Evolutionary conservation across 2,888 invertebrate species (phyloP).

Genomic region (Cataglyphis rosenhaueri): DNA sequence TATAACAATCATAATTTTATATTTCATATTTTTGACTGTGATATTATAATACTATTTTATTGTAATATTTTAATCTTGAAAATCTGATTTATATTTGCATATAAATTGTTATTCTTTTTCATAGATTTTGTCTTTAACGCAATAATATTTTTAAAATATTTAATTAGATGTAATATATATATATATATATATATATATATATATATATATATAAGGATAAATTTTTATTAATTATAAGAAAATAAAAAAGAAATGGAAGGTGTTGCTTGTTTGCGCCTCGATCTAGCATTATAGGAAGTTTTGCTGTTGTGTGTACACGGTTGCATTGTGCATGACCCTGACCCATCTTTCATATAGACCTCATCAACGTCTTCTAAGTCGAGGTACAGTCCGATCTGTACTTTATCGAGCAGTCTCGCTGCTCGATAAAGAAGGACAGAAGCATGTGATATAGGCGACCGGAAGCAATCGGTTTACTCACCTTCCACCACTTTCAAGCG

Average conservation of each 20-base stretch:
- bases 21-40: background rate
- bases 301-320: constrained; percentile 78
- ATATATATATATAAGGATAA: background rate
- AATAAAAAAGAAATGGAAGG: background rate
- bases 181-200: background rate
- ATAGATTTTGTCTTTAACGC: background rate
- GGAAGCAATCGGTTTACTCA: constrained; percentile 63
- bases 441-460: constrained; percentile 48
- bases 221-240: background rate
- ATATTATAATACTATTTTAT: background rate
- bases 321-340: constrained; percentile 80
- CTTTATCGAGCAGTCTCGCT: constrained; percentile 35
- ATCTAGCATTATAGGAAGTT: constrained; percentile 59
- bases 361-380: constrained; percentile 81
- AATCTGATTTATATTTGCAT: background rate
- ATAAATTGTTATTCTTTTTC: background rate
- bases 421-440: constrained; percentile 59
- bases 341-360: constrained; percentile 82
- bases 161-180: background rate
- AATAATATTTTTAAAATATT: background rate
- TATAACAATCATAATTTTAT: background rate
- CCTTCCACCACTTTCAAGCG: constrained; percentile 29
- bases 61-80: background rate
- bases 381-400: constrained; percentile 77
- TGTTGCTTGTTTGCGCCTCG: constrained; percentile 32